These are phyloP conservation scores for Homarus gammarus DNA, from an alignment of 2,888 invertebrate genomes.

Conservation along the genomic window DNA sequence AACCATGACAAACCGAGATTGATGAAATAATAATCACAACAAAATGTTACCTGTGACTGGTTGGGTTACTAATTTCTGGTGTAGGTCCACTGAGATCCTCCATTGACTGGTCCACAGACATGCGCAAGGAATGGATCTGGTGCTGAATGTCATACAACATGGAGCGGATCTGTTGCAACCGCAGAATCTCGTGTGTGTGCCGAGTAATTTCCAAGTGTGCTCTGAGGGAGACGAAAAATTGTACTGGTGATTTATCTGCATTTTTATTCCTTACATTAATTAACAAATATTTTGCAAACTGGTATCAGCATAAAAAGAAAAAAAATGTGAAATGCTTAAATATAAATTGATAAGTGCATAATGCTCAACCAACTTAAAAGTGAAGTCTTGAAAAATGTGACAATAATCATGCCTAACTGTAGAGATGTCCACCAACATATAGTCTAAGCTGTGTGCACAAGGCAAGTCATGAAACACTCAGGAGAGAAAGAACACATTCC, in stretches of 20 bases:
- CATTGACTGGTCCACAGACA: conserved; percentile 77
- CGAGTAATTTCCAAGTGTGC: conserved; percentile 63
- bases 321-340: background rate
- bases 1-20: too few relatives aligned
- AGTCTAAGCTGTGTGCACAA: too few relatives aligned
- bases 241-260: background rate
- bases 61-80: conserved; percentile 18
- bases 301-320: background rate
- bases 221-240: conserved; percentile 27
- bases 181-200: conserved; percentile 77
- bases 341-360: conserved; percentile 16
- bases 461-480: too few relatives aligned
- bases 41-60: conserved; percentile 34
- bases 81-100: conserved; percentile 46
- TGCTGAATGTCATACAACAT: conserved; percentile 85
- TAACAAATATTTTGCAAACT: too few relatives aligned
- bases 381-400: too few relatives aligned
- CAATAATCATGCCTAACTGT: too few relatives aligned
- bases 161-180: conserved; percentile 83
- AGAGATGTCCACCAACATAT: too few relatives aligned
- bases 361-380: too few relatives aligned
- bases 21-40: too few relatives aligned
- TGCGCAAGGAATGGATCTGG: conserved; percentile 82
- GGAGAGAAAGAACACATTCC: too few relatives aligned
- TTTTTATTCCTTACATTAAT: too few relatives aligned